Evolutionary conservation across 2,888 invertebrate genomes (phyloP), one percentile per base, ranked within the genome.

Genomic region (Brachylomia viminalis): DNA sequence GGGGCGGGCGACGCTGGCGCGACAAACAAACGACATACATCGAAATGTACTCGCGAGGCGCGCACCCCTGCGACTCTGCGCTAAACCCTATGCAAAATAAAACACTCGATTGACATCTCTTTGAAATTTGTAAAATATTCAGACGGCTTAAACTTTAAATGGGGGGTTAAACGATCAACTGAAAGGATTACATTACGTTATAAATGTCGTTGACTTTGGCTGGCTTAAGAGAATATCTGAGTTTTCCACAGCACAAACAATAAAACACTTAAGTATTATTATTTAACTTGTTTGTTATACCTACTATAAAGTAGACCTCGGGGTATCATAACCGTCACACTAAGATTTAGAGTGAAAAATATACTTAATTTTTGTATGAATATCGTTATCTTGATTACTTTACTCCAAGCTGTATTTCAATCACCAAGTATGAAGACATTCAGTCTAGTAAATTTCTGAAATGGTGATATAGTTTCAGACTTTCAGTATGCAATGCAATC

Each of bases 41-140:
- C 91, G 95, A 96, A 97, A 96, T 93, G 94, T 96, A 96, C 97
- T 97, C 77, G 76, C 94, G 93, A 93, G 93, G 11, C 94, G 93
- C 93, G 93, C 94, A 92, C 94, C 82, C 82, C 82, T 71, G 54
- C 79, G 59, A 65, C 83, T 65, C 47, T 65, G 79, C 89, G 92
- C 90, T 95, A 93, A 95, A 92, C 95, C 93, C 95, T 96, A 96
- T 96, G 96, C 96, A 96, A 96, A 96, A 96, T 96, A 96, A 96
- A 96, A 95, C 94, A 95, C 95, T 92, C 95, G 92, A 95, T 95
- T 96, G 96, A 95, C 96, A 95, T 96, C 95, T 95, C 95, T 95
- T 95, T 95, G 95, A 96, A 95, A 96, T 95, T 95, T 96, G 96
- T 96, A 96, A 96, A 96, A 96, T 95, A 96, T 96, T 95, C 95